Evolutionary conservation across 2,888 invertebrate genomes (phyloP).

Genomic region (Rhimphoctona megacephalus): DNA sequence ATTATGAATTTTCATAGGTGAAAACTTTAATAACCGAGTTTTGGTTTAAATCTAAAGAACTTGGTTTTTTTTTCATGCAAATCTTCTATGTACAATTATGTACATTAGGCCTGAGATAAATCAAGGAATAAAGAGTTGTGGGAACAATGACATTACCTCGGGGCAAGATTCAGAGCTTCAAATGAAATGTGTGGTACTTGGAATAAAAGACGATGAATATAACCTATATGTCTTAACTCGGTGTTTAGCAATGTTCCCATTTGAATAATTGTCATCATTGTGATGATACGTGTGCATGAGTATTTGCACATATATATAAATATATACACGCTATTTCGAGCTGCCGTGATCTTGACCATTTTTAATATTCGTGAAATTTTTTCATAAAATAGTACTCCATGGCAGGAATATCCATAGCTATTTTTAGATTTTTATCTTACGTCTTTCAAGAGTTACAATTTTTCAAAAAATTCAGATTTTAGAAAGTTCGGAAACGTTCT

Average conservation of each 20-base stretch:
- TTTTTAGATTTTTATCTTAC: no score
- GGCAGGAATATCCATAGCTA: no score
- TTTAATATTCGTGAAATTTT: no score
- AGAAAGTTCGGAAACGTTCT: no score
- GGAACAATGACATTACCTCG: slow-evolving; percentile 50
- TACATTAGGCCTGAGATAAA: slow-evolving; percentile 1
- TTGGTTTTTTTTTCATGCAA: background rate
- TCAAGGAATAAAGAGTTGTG: slow-evolving; percentile 36
- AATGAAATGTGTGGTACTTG: slow-evolving; percentile 44
- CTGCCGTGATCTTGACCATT: no score
- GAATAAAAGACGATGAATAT: background rate
- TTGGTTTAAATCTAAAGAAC: no score
- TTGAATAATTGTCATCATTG: background rate
- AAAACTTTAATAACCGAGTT: no score
- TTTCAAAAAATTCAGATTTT: no score
- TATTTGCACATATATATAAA: background rate
- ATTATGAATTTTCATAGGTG: no score
- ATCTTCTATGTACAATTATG: background rate
- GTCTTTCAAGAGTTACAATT: no score
- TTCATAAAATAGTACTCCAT: no score
- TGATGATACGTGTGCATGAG: background rate
- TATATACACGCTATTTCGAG: no score
- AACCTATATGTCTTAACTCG: background rate
- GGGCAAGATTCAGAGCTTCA: slow-evolving; percentile 45
- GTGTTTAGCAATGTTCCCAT: background rate